Percentiles rank a stretch among this genome's conserved stretches.
phyloP scores from a whole-genome alignment of 1,140 invertebrate genomes.

The Drosophila pseudoananassae region DNA sequence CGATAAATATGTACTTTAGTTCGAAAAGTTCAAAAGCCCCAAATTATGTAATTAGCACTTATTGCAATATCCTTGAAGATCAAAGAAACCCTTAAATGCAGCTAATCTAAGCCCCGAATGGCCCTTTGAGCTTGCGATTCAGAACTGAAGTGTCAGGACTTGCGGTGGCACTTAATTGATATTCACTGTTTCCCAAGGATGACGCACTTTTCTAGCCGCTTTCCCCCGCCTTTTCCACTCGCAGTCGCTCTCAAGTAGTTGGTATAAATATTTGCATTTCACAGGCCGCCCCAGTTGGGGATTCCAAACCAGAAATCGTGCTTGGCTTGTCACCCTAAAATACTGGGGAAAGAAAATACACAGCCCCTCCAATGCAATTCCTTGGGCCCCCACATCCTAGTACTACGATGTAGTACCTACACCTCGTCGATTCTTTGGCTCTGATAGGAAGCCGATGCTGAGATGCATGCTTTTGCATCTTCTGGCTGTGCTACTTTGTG shows the following conservation, averaged over 20 bases:
- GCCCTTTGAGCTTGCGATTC: constrained; percentile 7
- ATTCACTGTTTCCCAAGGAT: constrained; percentile 41
- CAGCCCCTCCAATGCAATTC: constrained; percentile 31
- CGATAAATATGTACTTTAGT: constrained; percentile 1
- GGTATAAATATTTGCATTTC: constrained; percentile 72
- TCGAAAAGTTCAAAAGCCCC: neutral
- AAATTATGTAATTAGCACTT: constrained; percentile 1
- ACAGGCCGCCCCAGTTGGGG: constrained; percentile 21
- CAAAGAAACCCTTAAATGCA: constrained; percentile 21
- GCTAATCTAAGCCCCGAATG: constrained; percentile 24
- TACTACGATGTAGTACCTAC: neutral
- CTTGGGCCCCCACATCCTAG: constrained; percentile 15
- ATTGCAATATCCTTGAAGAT: neutral
- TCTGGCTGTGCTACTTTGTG: constrained; percentile 66
- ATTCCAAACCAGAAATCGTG: constrained; percentile 4
- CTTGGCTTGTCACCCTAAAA: constrained; percentile 35
- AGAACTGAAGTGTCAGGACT: constrained; percentile 6
- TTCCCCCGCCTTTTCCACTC: constrained; percentile 20
- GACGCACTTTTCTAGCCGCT: constrained; percentile 43
- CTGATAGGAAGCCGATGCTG: constrained; percentile 62
- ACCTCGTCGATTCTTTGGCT: constrained; percentile 56
- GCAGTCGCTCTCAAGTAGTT: constrained; percentile 53
- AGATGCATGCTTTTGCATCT: constrained; percentile 39
- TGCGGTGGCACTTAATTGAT: constrained; percentile 46
- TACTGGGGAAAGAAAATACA: constrained; percentile 17